Base-by-base conservation (phyloP, 1,140 invertebrate species). In the Ephestia elutella region DNA sequence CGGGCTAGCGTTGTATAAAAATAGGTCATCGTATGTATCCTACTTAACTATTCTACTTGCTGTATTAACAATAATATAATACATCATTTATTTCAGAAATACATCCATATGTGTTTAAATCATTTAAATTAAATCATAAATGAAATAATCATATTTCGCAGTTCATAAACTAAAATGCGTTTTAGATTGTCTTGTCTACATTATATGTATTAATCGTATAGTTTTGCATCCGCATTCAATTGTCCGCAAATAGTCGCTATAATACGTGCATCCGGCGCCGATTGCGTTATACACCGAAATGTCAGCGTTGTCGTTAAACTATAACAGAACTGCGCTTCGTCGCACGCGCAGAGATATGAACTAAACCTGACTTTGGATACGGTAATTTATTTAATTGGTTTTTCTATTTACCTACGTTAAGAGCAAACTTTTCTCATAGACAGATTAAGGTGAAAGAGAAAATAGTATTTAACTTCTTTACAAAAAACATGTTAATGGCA, bases 261-360 rank as follows among this genome's bases (percentile, higher is more conserved):
- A 44, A 44, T 44, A 44, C 38, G 20, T 53, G 21, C 71, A 70
- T 75, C 71, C 69, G 65, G 65, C 63, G 70, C 59, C 62, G 63
- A 61, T 63, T 54, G 59, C 49, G 62, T 54, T 63, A 59, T 63
- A 64, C 60, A 58, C 60, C 55, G 25, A 79, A 76, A 79, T 79
- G 76, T 79, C 76, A 76, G 67, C 68, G 60, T 62, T 59, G 65
- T 79, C 76, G 72, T 79, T 74, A 79, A 76, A 68, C 66, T 76
- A 74, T 66, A 64, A 68, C 70, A 70, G 67, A 60, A 67, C 56
- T 21, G 17, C 50, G 50, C 48, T 21, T 44, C 57, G 49, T 63
- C 59, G 60, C 30, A 54, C 25, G 9, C 20, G 28, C 15, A 30
- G 28, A 18, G 11, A 15, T n/a, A 13, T 20, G 21, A 25, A n/a